Percentiles rank a stretch among this genome's conserved stretches.
phyloP scores from a whole-genome alignment of 2,888 invertebrate genomes.

The Cylloceria caligata region DNA sequence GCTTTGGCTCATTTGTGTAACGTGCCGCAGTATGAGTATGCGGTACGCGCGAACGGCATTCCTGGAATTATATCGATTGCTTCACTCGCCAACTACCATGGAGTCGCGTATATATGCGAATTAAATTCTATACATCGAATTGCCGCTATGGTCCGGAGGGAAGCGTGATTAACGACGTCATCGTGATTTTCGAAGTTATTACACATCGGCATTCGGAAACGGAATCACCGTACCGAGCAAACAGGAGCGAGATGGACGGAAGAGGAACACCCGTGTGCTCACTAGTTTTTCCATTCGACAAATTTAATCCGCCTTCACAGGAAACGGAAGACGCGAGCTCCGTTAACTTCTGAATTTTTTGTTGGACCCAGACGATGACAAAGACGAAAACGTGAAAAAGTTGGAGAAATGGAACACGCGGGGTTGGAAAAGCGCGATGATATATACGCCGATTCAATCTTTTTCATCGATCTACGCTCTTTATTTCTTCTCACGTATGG shows the following conservation, averaged over 20 bases:
- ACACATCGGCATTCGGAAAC: slow-evolving; percentile 29
- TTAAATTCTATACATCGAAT: slow-evolving; percentile 25
- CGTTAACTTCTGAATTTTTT: slow-evolving; percentile 41
- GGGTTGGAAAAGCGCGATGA: slow-evolving; percentile 43
- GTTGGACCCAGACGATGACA: background rate
- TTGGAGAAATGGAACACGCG: slow-evolving; percentile 7
- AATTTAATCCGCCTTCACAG: slow-evolving; percentile 40
- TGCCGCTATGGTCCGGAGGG: background rate
- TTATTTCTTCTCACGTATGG: slow-evolving; percentile 1
- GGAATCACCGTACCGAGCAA: slow-evolving; percentile 32
- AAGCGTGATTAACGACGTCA: slow-evolving; percentile 58
- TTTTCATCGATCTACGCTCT: slow-evolving; percentile 38
- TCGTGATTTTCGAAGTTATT: slow-evolving; percentile 59
- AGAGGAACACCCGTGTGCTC: slow-evolving; percentile 17
- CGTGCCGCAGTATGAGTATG: background rate
- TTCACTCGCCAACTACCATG: background rate
- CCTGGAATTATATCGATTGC: slow-evolving; percentile 33
- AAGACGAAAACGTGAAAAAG: slow-evolving; percentile 37
- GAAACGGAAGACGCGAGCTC: slow-evolving; percentile 41
- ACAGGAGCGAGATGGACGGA: slow-evolving; percentile 3
- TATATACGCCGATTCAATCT: slow-evolving; percentile 53
- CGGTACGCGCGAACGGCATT: slow-evolving; percentile 13
- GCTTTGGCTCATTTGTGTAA: slow-evolving; percentile 40
- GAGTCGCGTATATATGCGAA: slow-evolving; percentile 12
- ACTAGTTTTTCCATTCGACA: slow-evolving; percentile 53